Evolutionary conservation across 2,888 invertebrate species (phyloP), one percentile per base, ranked within the genome.

Genomic region (Sycophila texana): DNA sequence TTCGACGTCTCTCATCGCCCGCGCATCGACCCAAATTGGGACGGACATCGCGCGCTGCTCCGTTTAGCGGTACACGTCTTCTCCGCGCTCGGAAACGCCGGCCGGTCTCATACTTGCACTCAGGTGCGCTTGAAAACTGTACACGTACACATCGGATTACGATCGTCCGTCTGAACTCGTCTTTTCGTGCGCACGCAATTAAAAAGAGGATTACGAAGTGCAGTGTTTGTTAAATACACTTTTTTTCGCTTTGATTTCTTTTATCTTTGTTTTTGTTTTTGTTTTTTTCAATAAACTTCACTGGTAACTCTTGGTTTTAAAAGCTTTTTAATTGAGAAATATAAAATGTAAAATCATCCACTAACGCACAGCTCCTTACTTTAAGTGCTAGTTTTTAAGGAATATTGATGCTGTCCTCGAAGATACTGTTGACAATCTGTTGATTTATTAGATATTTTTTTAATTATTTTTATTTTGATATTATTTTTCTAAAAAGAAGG

Each of bases 191-290:
- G 1, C 53, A 16, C 14, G 53, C 14, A 4, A 53, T 14, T 4
- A 4, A 47, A 10, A 57, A 39, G 74, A 74, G 74, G 74, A 65
- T 22, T 74, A 57, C 55, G 74, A 65, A 66, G 65, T 47, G 20
- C 12, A 16, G 16, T 39, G 39, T 39, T 39, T 39, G 39, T 39
- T 39, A 10, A 39, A 39, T 39, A 39, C 10, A 39, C 39, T 39
- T 39, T 39, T 39, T 39, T 39, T 39, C 0, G 39, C 39, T 39
- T 53, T n/a, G n/a, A 53, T 14, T 53, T 10, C 16, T 14, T n/a
- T 53, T n/a, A 13, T n/a, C 2, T 53, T 14, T 53, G 13, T 51
- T 51, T 53, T 16, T 53, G 53, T n/a, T n/a, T n/a, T 53, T 53
- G 2, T 53, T 53, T 53, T n/a, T 51, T 4, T 16, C 16, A 53